These are phyloP conservation scores for Bolborhynchus lineola DNA, from an alignment of 2,113 vertebrate genomes.

Conservation along the genomic window DNA sequence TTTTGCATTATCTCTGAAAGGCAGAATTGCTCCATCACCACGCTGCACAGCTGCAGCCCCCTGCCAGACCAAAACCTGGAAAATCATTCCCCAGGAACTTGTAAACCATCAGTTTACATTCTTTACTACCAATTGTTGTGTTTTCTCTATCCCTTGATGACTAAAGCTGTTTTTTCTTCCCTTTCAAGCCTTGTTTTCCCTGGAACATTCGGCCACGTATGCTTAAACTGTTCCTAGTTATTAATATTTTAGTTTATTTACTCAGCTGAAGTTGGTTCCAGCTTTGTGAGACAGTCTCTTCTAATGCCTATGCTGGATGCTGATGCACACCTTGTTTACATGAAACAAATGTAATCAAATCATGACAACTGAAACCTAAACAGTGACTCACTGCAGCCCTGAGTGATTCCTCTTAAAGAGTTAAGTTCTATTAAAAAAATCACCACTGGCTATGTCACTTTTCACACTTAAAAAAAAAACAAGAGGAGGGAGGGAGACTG, in stretches of 20 bases:
- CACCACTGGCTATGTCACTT: fast-evolving
- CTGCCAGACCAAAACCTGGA: not conserved
- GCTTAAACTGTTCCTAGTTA: not conserved
- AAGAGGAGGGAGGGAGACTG: not conserved
- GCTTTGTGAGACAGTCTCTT: not conserved
- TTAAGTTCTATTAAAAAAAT: not conserved
- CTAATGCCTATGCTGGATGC: not conserved
- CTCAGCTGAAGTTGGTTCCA: not conserved
- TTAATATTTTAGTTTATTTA: not conserved
- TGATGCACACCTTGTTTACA: not conserved
- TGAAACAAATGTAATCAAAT: fast-evolving
- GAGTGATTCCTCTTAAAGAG: not conserved
- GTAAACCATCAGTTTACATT: not conserved
- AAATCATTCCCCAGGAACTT: not conserved
- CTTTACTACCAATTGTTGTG: not conserved
- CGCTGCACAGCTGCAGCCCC: not conserved
- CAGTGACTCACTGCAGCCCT: fast-evolving
- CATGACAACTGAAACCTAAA: not conserved
- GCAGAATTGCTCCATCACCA: not conserved
- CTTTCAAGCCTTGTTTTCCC: not conserved
- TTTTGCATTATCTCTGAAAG: not conserved
- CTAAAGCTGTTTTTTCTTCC: not conserved
- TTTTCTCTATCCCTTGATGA: not conserved
- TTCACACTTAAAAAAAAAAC: not conserved
- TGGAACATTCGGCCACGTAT: not conserved